Conservation (phyloP, 2,888 invertebrate genomes). For the Theretra japonica region DNA sequence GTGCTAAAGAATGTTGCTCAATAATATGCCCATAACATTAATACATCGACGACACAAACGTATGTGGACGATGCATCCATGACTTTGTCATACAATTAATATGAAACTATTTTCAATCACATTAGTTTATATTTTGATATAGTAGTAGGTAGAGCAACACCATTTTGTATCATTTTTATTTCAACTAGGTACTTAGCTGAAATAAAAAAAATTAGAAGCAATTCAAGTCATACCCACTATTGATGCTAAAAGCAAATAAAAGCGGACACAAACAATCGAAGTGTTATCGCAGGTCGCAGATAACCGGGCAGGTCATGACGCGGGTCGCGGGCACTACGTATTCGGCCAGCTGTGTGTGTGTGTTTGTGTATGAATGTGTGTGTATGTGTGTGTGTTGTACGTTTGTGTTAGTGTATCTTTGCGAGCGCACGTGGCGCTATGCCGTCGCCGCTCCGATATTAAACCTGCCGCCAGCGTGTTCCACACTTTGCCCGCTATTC, state of each 20-base stretch:
- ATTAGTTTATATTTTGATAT: no score
- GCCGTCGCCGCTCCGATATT: slow-evolving; percentile 76
- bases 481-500: slow-evolving; percentile 45
- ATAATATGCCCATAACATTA: no score
- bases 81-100: no score
- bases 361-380: not conserved
- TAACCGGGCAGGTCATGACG: slow-evolving; percentile 48
- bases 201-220: no score
- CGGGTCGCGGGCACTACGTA: slow-evolving; percentile 55
- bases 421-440: slow-evolving; percentile 75
- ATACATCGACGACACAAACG: no score
- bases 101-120: no score
- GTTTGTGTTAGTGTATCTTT: slow-evolving; percentile 69
- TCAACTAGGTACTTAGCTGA: no score
- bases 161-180: no score
- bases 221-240: not conserved
- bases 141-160: no score
- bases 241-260: slow-evolving; percentile 9
- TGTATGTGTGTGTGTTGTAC: slow-evolving; percentile 39
- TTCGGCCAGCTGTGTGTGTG: slow-evolving; percentile 20
- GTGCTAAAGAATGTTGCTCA: no score
- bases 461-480: slow-evolving; percentile 62
- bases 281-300: slow-evolving; percentile 26
- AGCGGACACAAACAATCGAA: slow-evolving; percentile 13
- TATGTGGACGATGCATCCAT: no score